phyloP scores from a whole-genome alignment of 2,113 vertebrate genomes.

The Megaceryle maxima region DNA sequence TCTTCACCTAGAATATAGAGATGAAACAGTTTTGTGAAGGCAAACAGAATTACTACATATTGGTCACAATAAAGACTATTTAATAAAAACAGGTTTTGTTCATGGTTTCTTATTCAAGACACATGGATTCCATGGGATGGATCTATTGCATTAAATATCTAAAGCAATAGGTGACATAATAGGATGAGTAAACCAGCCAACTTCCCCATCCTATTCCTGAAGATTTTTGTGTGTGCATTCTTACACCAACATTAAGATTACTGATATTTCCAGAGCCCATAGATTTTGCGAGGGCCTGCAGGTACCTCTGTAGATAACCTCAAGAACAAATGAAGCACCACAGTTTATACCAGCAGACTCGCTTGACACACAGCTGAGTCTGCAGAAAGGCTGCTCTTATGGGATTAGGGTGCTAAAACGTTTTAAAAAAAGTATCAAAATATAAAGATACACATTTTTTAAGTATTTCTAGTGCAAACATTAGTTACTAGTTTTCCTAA shows the following conservation, averaged over 20 bases:
- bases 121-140: background rate
- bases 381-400: background rate
- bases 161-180: accelerated
- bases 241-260: background rate
- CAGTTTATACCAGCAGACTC: background rate
- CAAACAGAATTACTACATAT: background rate
- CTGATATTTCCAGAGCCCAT: background rate
- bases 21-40: background rate
- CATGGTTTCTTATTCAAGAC: background rate
- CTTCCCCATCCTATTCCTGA: background rate
- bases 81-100: background rate
- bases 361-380: background rate
- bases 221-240: background rate
- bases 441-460: background rate
- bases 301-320: background rate
- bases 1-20: constrained; percentile 78
- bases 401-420: background rate
- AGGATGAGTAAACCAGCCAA: background rate
- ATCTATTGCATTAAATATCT: background rate
- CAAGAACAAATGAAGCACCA: background rate
- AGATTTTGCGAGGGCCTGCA: background rate
- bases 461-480: background rate
- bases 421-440: background rate
- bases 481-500: background rate
- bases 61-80: background rate